Evolutionary conservation across 2,797 vertebrate genomes (phyloP).

Genomic region (Anabacerthia variegaticeps): DNA sequence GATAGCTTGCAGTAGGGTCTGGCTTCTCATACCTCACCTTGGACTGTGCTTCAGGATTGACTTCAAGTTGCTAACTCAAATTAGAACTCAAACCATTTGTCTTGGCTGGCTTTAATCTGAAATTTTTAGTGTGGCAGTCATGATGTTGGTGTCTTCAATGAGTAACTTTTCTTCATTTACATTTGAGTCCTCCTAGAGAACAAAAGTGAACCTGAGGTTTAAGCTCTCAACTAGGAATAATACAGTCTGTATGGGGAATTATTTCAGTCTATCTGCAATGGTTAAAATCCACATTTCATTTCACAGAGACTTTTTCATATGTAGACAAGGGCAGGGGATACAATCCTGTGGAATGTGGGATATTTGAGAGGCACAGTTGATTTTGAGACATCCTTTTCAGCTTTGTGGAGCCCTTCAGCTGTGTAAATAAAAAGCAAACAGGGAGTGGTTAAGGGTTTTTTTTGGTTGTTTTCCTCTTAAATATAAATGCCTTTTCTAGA

Average conservation of each 20-base stretch:
- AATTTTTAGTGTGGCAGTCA: neutral
- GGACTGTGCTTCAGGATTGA: neutral
- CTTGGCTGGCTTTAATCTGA: neutral
- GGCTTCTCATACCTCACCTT: neutral
- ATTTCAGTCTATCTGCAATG: neutral
- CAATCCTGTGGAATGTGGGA: neutral
- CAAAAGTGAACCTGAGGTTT: neutral
- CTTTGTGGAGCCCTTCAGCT: neutral
- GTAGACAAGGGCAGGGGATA: neutral
- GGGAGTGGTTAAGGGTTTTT: neutral
- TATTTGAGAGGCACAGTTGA: neutral
- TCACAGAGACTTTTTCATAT: neutral
- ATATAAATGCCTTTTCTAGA: neutral
- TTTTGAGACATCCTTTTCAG: neutral
- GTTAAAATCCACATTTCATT: neutral
- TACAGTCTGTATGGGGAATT: neutral
- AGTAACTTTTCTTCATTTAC: neutral
- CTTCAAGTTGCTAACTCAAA: neutral
- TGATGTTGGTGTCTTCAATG: neutral
- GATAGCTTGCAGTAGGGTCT: neutral
- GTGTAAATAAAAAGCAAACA: slow-evolving; percentile 11
- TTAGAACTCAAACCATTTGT: neutral
- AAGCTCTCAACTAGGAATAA: neutral
- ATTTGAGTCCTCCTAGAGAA: neutral
- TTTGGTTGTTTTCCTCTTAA: neutral